Percentiles rank a stretch among this genome's conserved stretches.
phyloP scores from a whole-genome alignment of 1,140 invertebrate genomes.

The Drosophila virilis region DNA sequence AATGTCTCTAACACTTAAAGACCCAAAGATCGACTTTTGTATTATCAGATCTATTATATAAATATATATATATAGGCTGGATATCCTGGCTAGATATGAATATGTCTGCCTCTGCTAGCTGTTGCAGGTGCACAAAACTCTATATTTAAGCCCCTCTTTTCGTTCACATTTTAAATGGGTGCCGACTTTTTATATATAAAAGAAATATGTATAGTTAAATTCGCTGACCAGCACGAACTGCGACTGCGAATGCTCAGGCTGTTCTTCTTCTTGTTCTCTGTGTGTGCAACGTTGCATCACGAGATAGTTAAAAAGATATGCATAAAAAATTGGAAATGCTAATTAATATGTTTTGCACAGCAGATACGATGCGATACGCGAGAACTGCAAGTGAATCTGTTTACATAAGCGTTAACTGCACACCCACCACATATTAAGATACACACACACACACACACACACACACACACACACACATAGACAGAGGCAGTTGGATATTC shows the following conservation, averaged over 20 bases:
- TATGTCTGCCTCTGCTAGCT: no score
- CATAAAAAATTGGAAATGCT: slow-evolving; percentile 81
- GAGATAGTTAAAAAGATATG: slow-evolving; percentile 77
- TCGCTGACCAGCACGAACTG: slow-evolving; percentile 58
- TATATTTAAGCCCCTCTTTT: no score
- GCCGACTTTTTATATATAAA: not conserved
- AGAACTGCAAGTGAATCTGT: slow-evolving; percentile 65
- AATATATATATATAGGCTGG: no score
- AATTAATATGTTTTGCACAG: slow-evolving; percentile 82
- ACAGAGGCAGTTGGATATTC: slow-evolving; percentile 12
- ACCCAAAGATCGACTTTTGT: no score
- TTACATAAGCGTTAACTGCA: slow-evolving; percentile 75
- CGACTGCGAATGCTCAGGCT: slow-evolving; percentile 30
- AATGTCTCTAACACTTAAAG: no score
- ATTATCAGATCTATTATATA: no score
- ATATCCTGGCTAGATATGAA: no score
- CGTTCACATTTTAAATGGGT: not conserved
- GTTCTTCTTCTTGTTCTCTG: slow-evolving; percentile 24
- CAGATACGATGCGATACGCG: slow-evolving; percentile 67
- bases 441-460: slow-evolving; percentile 40
- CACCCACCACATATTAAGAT: slow-evolving; percentile 31
- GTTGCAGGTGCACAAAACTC: no score
- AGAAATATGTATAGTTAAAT: slow-evolving; percentile 43
- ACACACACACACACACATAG: slow-evolving; percentile 9
- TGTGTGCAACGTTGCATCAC: slow-evolving; percentile 77